These are phyloP conservation scores for Candoia aspera DNA, from an alignment of 2,113 vertebrate genomes.

Conservation along the genomic window DNA sequence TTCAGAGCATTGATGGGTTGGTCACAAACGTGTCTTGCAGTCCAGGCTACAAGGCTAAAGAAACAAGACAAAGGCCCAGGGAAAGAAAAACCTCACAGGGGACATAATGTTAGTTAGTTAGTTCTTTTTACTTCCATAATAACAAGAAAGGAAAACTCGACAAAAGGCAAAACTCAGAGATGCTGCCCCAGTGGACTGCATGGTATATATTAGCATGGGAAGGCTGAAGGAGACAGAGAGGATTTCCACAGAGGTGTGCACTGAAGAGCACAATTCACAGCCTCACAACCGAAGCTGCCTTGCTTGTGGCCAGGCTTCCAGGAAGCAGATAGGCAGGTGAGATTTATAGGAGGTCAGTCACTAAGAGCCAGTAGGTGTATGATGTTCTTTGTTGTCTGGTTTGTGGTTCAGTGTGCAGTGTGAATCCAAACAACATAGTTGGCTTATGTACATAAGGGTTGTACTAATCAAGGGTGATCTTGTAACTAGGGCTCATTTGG, in stretches of 20 bases:
- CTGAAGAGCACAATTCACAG: not conserved
- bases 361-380: too few relatives aligned
- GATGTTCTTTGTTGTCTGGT: too few relatives aligned
- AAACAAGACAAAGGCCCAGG: constrained; percentile 66
- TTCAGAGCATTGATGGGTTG: constrained; percentile 68
- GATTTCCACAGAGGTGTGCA: not conserved
- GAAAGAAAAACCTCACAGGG: constrained; percentile 63
- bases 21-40: constrained; percentile 72
- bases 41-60: constrained; percentile 70
- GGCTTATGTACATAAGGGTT: too few relatives aligned
- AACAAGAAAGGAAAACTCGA: not conserved
- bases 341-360: too few relatives aligned
- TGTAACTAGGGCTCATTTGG: too few relatives aligned
- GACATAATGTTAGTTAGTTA: constrained; percentile 62
- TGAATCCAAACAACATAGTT: too few relatives aligned
- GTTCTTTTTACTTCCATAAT: constrained; percentile 50
- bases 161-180: not conserved
- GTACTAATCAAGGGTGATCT: too few relatives aligned
- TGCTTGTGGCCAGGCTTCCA: not conserved
- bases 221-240: not conserved
- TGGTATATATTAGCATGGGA: too few relatives aligned
- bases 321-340: too few relatives aligned
- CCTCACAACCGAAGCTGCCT: too few relatives aligned
- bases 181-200: not conserved
- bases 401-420: too few relatives aligned